phyloP scores from a whole-genome alignment of 2,113 vertebrate species.

The Oophaga pumilio region DNA sequence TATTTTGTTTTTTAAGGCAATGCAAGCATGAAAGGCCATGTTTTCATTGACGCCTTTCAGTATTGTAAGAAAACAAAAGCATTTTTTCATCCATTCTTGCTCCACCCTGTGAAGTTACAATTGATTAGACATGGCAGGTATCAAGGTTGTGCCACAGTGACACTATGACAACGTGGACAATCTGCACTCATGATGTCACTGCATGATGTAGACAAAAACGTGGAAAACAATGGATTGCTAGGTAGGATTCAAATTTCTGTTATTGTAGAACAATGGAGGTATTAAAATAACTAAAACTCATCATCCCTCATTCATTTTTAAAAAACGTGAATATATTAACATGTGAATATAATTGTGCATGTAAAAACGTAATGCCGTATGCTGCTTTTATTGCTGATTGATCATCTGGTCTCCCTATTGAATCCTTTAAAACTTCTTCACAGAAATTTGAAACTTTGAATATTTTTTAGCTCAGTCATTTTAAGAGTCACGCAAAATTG shows the following conservation, averaged over 20 bases:
- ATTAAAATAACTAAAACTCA: background rate
- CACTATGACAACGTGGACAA: background rate
- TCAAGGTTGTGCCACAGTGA: background rate
- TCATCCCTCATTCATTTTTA: background rate
- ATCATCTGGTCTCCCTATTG: too few species aligned
- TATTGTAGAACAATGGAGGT: background rate
- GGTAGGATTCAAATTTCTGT: background rate
- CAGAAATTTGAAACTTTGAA: too few species aligned
- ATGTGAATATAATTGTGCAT: too few species aligned
- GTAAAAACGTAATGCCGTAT: too few species aligned
- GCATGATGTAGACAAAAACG: background rate
- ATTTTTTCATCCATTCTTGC: background rate
- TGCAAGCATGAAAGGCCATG: constrained; percentile 7
- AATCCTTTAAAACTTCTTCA: too few species aligned
- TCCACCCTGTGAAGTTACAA: constrained; percentile 9
- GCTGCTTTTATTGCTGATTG: too few species aligned
- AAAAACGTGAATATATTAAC: background rate
- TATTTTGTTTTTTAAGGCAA: background rate
- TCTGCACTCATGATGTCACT: background rate
- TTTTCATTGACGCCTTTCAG: background rate
- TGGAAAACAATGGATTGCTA: background rate
- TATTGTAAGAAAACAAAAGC: background rate
- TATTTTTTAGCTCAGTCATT: too few species aligned
- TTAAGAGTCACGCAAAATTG: too few species aligned
- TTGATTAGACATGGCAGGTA: background rate